Conservation (phyloP, 2,113 vertebrate species). For the Sebastes schlegelii region DNA sequence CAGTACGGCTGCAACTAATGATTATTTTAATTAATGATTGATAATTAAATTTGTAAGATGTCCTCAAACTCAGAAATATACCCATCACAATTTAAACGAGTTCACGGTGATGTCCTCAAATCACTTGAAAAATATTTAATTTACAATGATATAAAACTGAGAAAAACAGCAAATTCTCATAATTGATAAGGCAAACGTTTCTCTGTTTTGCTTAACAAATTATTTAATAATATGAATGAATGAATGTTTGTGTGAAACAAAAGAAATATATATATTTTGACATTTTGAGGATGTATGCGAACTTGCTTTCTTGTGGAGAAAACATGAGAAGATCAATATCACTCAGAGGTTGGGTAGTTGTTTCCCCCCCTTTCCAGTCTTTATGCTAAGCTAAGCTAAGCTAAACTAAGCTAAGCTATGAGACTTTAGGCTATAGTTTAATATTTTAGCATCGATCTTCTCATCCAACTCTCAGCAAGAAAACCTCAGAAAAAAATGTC, state of each 20-base stretch:
- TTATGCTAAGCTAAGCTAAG: no score
- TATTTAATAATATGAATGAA: neutral
- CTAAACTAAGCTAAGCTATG: no score
- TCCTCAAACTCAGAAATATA: neutral
- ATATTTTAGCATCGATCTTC: neutral
- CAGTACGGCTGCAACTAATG: neutral
- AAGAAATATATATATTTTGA: neutral
- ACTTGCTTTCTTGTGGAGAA: neutral
- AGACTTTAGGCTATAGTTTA: no score
- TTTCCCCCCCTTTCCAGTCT: no score
- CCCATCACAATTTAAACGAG: neutral
- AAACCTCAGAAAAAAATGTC: neutral
- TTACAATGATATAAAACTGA: neutral
- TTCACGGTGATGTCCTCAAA: neutral
- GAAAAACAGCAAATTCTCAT: neutral
- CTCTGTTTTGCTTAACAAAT: neutral
- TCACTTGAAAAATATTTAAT: neutral
- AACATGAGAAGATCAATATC: neutral
- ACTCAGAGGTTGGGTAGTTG: no score
- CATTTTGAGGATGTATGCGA: neutral
- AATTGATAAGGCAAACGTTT: neutral
- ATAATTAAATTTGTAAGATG: neutral
- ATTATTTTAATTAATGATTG: neutral
- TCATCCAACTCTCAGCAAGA: neutral
- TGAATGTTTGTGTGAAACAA: neutral